phyloP scores from a whole-genome alignment of 2,797 vertebrate species.

The Sternotherus odoratus region DNA sequence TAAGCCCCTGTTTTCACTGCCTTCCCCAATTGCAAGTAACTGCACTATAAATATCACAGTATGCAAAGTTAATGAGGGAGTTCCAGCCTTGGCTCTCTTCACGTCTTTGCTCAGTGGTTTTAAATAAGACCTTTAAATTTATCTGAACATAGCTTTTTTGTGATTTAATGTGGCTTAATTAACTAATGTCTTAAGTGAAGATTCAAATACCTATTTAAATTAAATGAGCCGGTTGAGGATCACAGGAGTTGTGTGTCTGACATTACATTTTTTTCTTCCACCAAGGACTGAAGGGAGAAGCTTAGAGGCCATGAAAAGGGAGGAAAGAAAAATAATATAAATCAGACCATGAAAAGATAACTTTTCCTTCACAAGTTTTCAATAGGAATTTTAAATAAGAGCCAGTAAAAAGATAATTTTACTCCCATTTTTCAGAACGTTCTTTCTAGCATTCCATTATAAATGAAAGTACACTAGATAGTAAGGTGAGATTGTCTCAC shows the following conservation, averaged over 20 bases:
- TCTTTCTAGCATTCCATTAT: background rate
- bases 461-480: background rate
- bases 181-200: conserved; percentile 79
- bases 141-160: conserved; percentile 78
- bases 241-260: conserved; percentile 71
- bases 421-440: accelerated
- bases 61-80: conserved; percentile 60
- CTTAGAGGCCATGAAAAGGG: background rate
- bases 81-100: conserved; percentile 47
- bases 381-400: background rate
- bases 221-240: conserved; percentile 80
- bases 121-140: conserved; percentile 78
- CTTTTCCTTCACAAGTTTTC: conserved; percentile 10
- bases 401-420: background rate
- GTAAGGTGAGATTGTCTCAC: background rate
- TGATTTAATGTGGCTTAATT: conserved; percentile 82
- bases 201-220: conserved; percentile 80
- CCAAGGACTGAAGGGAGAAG: conserved; percentile 47
- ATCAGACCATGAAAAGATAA: background rate
- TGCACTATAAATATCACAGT: conserved; percentile 56
- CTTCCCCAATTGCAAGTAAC: conserved; percentile 32
- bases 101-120: conserved; percentile 65
- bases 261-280: background rate
- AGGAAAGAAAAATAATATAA: background rate
- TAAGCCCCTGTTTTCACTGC: background rate